Base-by-base conservation (phyloP, 1,140 invertebrate species). In the Zaprionus vittiger region DNA sequence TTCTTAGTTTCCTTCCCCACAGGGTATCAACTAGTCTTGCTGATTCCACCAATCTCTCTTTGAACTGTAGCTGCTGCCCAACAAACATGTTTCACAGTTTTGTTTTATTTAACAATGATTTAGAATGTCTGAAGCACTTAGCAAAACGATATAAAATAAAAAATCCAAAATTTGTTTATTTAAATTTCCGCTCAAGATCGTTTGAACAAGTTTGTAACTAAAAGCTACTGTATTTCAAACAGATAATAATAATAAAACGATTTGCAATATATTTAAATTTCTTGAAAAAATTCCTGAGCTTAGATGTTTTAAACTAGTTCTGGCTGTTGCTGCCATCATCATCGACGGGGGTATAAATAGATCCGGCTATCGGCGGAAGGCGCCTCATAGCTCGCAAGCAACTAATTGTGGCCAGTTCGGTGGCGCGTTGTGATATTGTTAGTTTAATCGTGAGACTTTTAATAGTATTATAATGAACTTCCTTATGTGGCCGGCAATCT, bases 311-410 rank as follows among this genome's bases (percentile, higher is more conserved):
- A 69, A 69, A 75, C 73, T 59, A 63, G 73, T 75, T 75, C 60
- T 52, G n/a, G n/a, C n/a, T 17, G 47, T 52, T 24, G 17, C 7
- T 49, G 47, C 47, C n/a, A 49, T 20, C 47, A 49, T 20, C 47
- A 12, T 52, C 6, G n/a, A 69, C 66, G 2, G 60, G 2, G 20
- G 44, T 75, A 75, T 75, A 75, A 71, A 75, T 71, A 75, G 73
- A 34, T 64, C 44, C 38, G 31, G 49, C 54, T 64, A 52, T 59
- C 31, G 28, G n/a, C 11, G 34, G 14, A 56, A 26, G 22, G 14
- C 54, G 31, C 31, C 66, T 22, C 72, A 74, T 22, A 63, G 20
- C 37, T 34, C 28, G 38, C 47, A 38, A 63, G 28, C 31, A 34
- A 9, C 59, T 63, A 31, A 73, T n/a, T 41, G 64, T n/a, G 73